Conservation (phyloP, 2,797 vertebrate genomes). For the Macropodus opercularis region DNA sequence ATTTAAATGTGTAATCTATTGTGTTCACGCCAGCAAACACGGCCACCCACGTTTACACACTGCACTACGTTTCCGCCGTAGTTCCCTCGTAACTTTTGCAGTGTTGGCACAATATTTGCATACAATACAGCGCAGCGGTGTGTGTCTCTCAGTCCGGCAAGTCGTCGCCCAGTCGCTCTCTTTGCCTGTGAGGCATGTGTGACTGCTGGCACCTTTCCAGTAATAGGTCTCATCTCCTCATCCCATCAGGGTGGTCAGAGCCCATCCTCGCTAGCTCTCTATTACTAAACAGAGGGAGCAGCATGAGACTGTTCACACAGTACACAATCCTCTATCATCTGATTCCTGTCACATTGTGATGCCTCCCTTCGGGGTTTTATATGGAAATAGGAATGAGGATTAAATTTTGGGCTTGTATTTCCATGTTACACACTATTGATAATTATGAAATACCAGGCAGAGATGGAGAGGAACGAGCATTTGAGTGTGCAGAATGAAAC, state of each 20-base stretch:
- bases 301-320: constrained; percentile 25
- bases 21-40: constrained; percentile 8
- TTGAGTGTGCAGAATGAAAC: constrained; percentile 23
- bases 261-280: constrained; percentile 31
- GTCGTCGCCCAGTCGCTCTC: constrained; percentile 16
- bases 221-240: constrained; percentile 24
- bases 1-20: neutral
- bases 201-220: constrained; percentile 12
- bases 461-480: neutral
- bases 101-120: constrained; percentile 16
- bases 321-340: constrained; percentile 23
- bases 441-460: neutral
- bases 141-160: neutral
- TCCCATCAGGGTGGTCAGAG: constrained; percentile 23
- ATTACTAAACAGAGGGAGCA: constrained; percentile 39
- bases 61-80: neutral
- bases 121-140: neutral
- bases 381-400: constrained; percentile 6
- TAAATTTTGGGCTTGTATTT: constrained; percentile 25
- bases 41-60: neutral
- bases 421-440: constrained; percentile 10
- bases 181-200: constrained; percentile 5
- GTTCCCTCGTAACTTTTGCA: neutral
- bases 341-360: constrained; percentile 29
- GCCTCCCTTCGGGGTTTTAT: constrained; percentile 19